Base-by-base conservation (phyloP, 2,113 vertebrate genomes). In the Zootoca vivipara region DNA sequence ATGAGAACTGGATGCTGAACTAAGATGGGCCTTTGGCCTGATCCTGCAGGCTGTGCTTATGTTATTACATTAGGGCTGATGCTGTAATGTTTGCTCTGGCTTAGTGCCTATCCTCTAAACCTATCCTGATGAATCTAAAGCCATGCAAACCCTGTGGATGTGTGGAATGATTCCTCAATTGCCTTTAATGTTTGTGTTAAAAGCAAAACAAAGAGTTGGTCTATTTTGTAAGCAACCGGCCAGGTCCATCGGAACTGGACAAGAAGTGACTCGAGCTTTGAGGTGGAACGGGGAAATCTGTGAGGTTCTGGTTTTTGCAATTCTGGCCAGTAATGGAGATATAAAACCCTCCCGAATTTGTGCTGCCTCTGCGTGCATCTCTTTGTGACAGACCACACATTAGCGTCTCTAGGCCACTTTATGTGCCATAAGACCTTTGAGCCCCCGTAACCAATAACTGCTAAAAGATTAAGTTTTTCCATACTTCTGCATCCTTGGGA, bases 401-500 rank as follows among this genome's bases (percentile, higher is more conserved):
- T 78, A 46, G 72, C 16, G 16, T 9, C 18, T 46, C 65, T 65
- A 62, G 6, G 33, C 22, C 20, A 42, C 20, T n/a, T 62, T 1
- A 24, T 78, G 18, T 78, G 30, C 33, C 58, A 22, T 16, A n/a
- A 24, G 52, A 12, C 38, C 12, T 52, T 42, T 77, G 30, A 74
- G 10, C 6, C 33, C 42, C n/a, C 65, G 28, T 33, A 26, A 74
- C 52, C 2, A 74, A 13, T 33, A 42, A 40, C 1, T 40, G 13
- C n/a, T 65, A 20, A 83, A 75, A 4, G 89, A 7, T 46, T 72
- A 85, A 83, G 8, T 10, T 40, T 89, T 86, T 82, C 62, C 7
- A 40, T 28, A 73, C 1, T 26, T 15, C n/a, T 16, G 46, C 4
- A 9, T 86, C 33, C 70, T 46, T 0, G 0, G n/a, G 40, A 77